Base-by-base conservation (phyloP, 1,140 invertebrate genomes). In the Acromyrmex echinatior region DNA sequence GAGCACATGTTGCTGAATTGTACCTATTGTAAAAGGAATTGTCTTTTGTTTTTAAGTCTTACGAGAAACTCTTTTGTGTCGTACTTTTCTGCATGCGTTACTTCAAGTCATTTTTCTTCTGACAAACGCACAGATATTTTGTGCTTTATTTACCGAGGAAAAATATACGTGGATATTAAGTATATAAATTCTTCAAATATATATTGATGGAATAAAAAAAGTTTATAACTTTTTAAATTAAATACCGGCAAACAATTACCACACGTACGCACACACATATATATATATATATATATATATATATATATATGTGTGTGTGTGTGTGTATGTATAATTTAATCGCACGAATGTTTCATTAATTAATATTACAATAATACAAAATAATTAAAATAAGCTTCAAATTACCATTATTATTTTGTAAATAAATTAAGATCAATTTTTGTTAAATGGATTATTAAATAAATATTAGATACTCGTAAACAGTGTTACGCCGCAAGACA, bases 1-100 rank as follows among this genome's bases (percentile, higher is more conserved):
- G 63, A 28, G 66, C n/a, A 45, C 31, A 66, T 51, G 31, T 39
- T 58, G 65, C 16, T 71, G 79, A 81, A 81, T 71, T 49, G 65
- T 68, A 71, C 65, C 79, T 81, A 58, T 39, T 81, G 79, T 58
- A n/a, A 45, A 45, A 71, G 65, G 35, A 71, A 81, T 81, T 71
- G 79, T 81, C 51, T 49, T 71, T 21, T 28, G 66, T 58, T 81
- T 81, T 71, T 71, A 58, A 71, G 65, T 58, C 31, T 81, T 71
- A 81, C 65, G 14, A 39, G 31, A 45, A 45, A 45, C 16, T 58
- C 53, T 71, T 71, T 56, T 71, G 66, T 45, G 9, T 18, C 79
- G 16, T 60, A 28, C 25, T 81, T 58, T 70, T 81, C 31, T 28
- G 35, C 49, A 56, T 81, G 65, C 28, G 21, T 71, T 60, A 25